Base-by-base conservation (phyloP, 2,113 vertebrate species). In the Ciconia stormi region DNA sequence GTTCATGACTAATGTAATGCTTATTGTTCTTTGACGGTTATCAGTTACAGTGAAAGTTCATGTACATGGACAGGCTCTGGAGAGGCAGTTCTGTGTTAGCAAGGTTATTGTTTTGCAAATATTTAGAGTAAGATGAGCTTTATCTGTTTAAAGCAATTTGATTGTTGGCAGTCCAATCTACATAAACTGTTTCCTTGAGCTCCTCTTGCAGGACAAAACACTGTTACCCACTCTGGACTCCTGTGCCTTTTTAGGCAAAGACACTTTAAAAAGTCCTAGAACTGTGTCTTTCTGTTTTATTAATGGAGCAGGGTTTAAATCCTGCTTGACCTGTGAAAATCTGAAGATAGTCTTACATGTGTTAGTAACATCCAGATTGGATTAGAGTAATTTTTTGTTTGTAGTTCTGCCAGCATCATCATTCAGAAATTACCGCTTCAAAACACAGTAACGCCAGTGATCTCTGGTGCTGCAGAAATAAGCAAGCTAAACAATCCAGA, bases 311-410 rank as follows among this genome's bases (percentile, higher is more conserved):
- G 22, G 20, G 78, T 93, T 97, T 93, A 97, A 96, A 93, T 94
- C 83, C 94, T 97, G 73, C 63, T 96, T 96, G 90, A 97, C 93
- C 94, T 94, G 89, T 92, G 96, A 91, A 96, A 96, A 67, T 89
- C 71, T 86, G 88, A 95, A 94, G 92, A 36, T 56, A 88, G 74
- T 62, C 63, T 86, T 92, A 87, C 61, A 87, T 79, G 89, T 67
- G 46, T 91, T 89, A 82, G 70, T 74, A 82, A 88, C 73, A 93
- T 89, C 80, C 91, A 93, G 70, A 96, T 82, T 96, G 95, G 89
- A 97, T 98, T 97, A 96, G 44, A 59, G 59, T 96, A 97, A 97
- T 96, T 96, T 92, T 90, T 94, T 89, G 55, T 96, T 96, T 97
- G 95, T 97, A 97, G 94, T 66, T 91, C 77, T 97, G 96, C 96